Conservation (phyloP, 1,140 invertebrate species). For the Himalopsyche phryganea region DNA sequence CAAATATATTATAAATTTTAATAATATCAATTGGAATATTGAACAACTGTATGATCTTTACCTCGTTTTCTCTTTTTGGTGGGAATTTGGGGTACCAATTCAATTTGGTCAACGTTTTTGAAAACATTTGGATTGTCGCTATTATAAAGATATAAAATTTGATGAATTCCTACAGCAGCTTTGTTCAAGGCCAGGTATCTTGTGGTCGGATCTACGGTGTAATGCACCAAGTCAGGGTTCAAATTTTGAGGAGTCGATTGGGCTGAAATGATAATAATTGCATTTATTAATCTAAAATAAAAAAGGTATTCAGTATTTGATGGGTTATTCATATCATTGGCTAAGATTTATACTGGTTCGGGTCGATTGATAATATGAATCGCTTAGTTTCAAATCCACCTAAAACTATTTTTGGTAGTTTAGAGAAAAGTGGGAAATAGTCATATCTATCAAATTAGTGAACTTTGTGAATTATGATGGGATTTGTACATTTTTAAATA, state of each 20-base stretch:
- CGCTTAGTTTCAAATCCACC: too few species aligned
- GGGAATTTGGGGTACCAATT: too few species aligned
- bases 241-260: slow-evolving; percentile 97
- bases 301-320: neutral
- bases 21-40: neutral
- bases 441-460: too few species aligned
- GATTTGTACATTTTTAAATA: too few species aligned
- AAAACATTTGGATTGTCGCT: slow-evolving; percentile 56
- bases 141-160: slow-evolving; percentile 58
- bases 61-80: slow-evolving; percentile 62
- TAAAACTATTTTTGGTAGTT: too few species aligned
- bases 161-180: slow-evolving; percentile 57
- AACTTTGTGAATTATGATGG: too few species aligned
- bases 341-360: too few species aligned
- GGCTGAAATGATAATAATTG: slow-evolving; percentile 69
- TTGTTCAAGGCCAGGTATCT: slow-evolving; percentile 67
- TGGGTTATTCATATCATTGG: neutral
- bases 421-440: too few species aligned
- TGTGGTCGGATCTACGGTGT: slow-evolving; percentile 87
- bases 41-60: slow-evolving; percentile 39
- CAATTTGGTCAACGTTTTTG: slow-evolving; percentile 43
- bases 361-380: too few species aligned
- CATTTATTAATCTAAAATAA: neutral
- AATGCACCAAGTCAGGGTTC: slow-evolving; percentile 81
- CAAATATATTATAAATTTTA: slow-evolving; percentile 2